Conservation (phyloP, 1,140 invertebrate genomes). For the Drosophila asahinai region DNA sequence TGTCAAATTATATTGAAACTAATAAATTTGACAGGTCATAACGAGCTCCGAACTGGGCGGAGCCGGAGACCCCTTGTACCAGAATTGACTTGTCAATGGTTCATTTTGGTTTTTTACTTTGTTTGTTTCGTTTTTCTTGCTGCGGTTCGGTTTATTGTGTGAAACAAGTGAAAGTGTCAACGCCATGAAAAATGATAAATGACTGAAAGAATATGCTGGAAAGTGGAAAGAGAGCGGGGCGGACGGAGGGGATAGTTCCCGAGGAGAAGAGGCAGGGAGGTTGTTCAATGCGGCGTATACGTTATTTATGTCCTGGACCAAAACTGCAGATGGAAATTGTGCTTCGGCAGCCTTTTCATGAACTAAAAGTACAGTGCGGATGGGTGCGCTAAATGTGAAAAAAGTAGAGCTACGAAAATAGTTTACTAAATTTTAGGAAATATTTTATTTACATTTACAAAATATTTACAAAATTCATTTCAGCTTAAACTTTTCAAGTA, state of each 20-base stretch:
- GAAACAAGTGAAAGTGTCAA: constrained; percentile 82
- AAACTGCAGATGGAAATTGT: constrained; percentile 66
- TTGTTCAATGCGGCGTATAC: constrained; percentile 75
- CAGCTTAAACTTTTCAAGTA: not conserved
- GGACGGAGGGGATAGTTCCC: constrained; percentile 7
- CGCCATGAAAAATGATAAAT: constrained; percentile 79
- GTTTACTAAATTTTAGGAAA: too few species aligned
- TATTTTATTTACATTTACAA: not conserved
- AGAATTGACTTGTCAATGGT: constrained; percentile 77
- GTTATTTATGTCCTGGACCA: constrained; percentile 72
- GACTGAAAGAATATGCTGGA: constrained; percentile 55
- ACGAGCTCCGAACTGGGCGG: constrained; percentile 36
- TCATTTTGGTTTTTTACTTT: constrained; percentile 35
- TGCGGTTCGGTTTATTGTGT: constrained; percentile 64
- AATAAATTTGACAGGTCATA: constrained; percentile 79
- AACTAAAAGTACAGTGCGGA: constrained; percentile 22
- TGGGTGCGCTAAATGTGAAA: too few species aligned
- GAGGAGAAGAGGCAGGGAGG: constrained; percentile 2
- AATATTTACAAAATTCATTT: not conserved
- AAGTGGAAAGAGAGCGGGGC: constrained; percentile 12
- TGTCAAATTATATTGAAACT: constrained; percentile 82
- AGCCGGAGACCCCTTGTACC: constrained; percentile 32
- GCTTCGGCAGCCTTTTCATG: constrained; percentile 39
- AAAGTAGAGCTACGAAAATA: not conserved
- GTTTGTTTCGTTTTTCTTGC: constrained; percentile 24